Base-by-base conservation (phyloP, 2,113 vertebrate species). In the Ramphastos sulfuratus region DNA sequence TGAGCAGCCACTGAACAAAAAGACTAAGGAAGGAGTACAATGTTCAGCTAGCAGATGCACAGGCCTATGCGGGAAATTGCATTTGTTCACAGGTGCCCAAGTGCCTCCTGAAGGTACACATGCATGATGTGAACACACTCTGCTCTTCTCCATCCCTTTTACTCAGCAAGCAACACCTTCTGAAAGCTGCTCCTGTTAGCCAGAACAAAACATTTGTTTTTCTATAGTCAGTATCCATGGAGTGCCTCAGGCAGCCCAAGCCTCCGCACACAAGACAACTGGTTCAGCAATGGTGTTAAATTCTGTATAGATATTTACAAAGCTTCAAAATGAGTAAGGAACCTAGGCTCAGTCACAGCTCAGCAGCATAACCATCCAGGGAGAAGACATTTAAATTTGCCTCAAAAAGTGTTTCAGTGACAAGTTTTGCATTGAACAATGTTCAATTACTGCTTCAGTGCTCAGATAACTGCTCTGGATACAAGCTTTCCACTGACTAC, bases 141-240 rank as follows among this genome's bases (percentile, higher is more conserved):
- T 77, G 31, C 35, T 85, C 25, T 64, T 11, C 24, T 39, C 12
- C 14, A 3, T 58, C 28, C 12, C n/a, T 70, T 35, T 42, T 16
- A 67, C 11, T 55, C 18, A 42, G 8, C 19, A 87, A 91, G 8
- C 19, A 87, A 9, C 44, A 60, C 7, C 31, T 71, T 42, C 17
- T 5, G 5, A 74, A 85, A 80, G 15, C 25, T 88, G 54, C 25
- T 80, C 21, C 42, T 64, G 5, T 24, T 63, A 74, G 7, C n/a
- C 65, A 71, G 21, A 89, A 66, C 5, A 87, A 79, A 74, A 37
- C 18, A 59, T 25, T 15, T 35, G 5, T 37, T 84, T 78, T 44
- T 18, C 17, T 70, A 23, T 30, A 72, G 23, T 5, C 9, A 35
- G 3, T 0, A 2, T 50, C 59, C 24, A 9, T 3, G 2, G 39